Percentiles rank a stretch among this genome's conserved stretches.
Evolutionary conservation across 2,888 invertebrate species (phyloP).

Genomic region (Tiliacea citrago): DNA sequence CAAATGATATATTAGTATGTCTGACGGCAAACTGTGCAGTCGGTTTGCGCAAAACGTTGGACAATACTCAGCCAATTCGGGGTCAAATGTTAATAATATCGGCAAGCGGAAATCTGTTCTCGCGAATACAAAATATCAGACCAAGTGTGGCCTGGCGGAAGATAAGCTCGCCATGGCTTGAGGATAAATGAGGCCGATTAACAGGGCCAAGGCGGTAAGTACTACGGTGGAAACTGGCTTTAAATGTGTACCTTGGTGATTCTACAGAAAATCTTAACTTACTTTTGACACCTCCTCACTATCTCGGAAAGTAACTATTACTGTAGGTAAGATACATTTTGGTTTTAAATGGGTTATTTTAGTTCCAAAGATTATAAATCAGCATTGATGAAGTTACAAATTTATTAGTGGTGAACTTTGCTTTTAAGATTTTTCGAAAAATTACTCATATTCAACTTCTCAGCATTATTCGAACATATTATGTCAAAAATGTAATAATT

Average conservation of each 20-base stretch:
- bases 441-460: not conserved
- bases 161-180: conserved; percentile 72
- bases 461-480: too few species aligned
- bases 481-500: not conserved
- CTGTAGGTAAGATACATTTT: not conserved
- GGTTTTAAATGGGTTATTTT: not conserved
- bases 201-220: conserved; percentile 78
- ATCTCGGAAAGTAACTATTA: not conserved
- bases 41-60: conserved; percentile 47
- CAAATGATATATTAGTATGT: conserved; percentile 43
- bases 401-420: not conserved
- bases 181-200: conserved; percentile 75
- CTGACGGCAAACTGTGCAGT: conserved; percentile 35
- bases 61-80: conserved; percentile 76
- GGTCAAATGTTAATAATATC: conserved; percentile 88
- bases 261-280: not conserved
- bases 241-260: not conserved
- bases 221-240: conserved; percentile 15
- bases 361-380: not conserved
- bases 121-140: conserved; percentile 86
- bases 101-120: conserved; percentile 87
- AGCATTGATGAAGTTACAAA: not conserved
- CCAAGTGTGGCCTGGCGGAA: conserved; percentile 81
- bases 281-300: not conserved
- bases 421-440: not conserved